phyloP scores from a whole-genome alignment of 2,888 invertebrate species.

The Opisthograptis luteolata region DNA sequence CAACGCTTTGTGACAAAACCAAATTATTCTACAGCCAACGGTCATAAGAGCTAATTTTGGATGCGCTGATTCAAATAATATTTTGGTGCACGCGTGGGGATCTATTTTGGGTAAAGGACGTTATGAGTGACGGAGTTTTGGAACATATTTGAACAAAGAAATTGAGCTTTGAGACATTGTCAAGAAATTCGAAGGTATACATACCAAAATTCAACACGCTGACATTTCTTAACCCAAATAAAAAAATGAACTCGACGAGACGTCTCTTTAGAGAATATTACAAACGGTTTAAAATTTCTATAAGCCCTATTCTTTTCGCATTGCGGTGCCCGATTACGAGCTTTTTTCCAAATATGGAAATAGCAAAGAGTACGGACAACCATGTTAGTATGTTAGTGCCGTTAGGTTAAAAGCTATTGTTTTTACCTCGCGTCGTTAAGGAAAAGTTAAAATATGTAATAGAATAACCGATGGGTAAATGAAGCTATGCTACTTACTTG shows the following conservation, averaged over 20 bases:
- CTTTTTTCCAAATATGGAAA: not conserved
- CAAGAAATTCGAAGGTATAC: not conserved
- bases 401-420: no score
- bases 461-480: no score
- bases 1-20: not conserved
- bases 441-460: no score
- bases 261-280: not conserved
- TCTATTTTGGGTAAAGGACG: conserved; percentile 35
- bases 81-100: conserved; percentile 28
- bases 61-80: conserved; percentile 24
- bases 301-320: not conserved
- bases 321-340: no score
- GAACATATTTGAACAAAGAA: conserved; percentile 20
- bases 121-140: conserved; percentile 18
- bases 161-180: not conserved
- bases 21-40: not conserved
- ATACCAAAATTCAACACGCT: no score
- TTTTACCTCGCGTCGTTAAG: no score
- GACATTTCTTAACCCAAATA: no score
- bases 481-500: no score
- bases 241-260: no score
- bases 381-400: no score
- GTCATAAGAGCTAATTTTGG: conserved; percentile 12
- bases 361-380: not conserved
- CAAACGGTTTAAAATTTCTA: not conserved